Base-by-base conservation (phyloP, 2,888 invertebrate species). In the Gisinianus flammeolus region DNA sequence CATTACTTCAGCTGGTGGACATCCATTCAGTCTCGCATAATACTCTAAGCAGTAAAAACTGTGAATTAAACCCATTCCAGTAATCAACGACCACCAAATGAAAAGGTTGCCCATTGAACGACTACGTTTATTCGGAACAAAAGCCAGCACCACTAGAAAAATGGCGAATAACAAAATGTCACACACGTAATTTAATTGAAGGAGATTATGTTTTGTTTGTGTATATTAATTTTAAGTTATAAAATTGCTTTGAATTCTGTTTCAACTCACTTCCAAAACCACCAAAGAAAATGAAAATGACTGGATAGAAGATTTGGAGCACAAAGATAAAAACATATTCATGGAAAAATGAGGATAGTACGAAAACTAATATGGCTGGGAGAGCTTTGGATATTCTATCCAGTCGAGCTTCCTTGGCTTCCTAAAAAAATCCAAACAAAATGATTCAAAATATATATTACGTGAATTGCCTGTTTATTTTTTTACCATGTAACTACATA, bases 261-360 rank as follows among this genome's bases (percentile, higher is more conserved):
- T 56, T 19, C n/a, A 28, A 22, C 74, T 79, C 71, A 80, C 79
- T 70, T 35, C 80, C 80, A 72, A 80, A 80, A 3, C 80, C 80
- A 4, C 80, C 80, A 70, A 97, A 97, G 85, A 93, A 87, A 19
- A 93, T 83, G 85, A 96, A 89, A 85, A 97, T 89, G 1, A 95
- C 91, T 0, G 97, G 97, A 85, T 94, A 95, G 87, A 95, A 95
- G 87, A 95, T 93, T 35, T 94, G 91, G 83, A 96, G 91, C 0
- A 92, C 90, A 68, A 94, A 89, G 0, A 91, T 90, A 33, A 97
- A 86, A 71, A 96, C 90, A 86, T 95, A 92, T 87, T 98, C 97
- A 87, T 98, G 97, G 78, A 95, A 92, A 1, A 93, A 85, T 0
- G 96, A 93, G 0, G 97, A 97, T 16, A 95, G 88, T 85, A 93